A percentile compares a stretch with the other conserved stretches of the same genome.
These are phyloP conservation scores for Amniataba percoides DNA, from an alignment of 2,797 vertebrate species.

Conservation along the genomic window DNA sequence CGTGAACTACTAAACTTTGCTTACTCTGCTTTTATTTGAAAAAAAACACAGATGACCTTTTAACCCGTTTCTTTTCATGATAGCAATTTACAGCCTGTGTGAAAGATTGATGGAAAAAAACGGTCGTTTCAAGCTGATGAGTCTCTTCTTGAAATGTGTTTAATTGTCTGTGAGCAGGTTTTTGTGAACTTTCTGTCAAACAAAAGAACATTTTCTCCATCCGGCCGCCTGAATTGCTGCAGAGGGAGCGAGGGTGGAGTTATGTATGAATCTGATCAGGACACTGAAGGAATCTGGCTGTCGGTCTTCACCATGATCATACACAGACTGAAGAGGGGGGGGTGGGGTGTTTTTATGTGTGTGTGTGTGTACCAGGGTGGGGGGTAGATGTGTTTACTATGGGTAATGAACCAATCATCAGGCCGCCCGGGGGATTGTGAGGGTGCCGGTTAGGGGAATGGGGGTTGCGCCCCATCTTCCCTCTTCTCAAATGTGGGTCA, in stretches of 20 bases:
- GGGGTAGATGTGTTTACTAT: conserved; percentile 65
- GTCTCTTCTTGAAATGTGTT: not conserved
- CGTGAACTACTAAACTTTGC: not conserved
- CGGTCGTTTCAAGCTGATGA: not conserved
- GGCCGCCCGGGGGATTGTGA: conserved; percentile 54
- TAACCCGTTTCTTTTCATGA: not conserved
- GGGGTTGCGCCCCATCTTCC: conserved; percentile 49
- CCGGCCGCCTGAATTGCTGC: conserved; percentile 21
- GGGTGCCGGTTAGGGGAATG: conserved; percentile 56
- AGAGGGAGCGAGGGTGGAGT: conserved; percentile 33
- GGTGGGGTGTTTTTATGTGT: conserved; percentile 38
- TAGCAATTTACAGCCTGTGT: not conserved
- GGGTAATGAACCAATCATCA: conserved; percentile 79
- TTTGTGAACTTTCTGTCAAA: conserved; percentile 2
- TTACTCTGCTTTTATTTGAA: not conserved
- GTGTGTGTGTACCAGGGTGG: conserved; percentile 32
- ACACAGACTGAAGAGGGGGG: conserved; percentile 45
- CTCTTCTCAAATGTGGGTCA: conserved; percentile 78
- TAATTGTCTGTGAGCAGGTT: not conserved
- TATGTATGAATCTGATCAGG: conserved; percentile 23
- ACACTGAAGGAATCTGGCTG: conserved; percentile 68
- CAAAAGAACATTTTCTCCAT: conserved; percentile 6
- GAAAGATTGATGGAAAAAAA: not conserved
- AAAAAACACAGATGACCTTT: not conserved
- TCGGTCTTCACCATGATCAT: conserved; percentile 42